Conservation (phyloP, 2,888 invertebrate genomes). For the Coremacera marginata region DNA sequence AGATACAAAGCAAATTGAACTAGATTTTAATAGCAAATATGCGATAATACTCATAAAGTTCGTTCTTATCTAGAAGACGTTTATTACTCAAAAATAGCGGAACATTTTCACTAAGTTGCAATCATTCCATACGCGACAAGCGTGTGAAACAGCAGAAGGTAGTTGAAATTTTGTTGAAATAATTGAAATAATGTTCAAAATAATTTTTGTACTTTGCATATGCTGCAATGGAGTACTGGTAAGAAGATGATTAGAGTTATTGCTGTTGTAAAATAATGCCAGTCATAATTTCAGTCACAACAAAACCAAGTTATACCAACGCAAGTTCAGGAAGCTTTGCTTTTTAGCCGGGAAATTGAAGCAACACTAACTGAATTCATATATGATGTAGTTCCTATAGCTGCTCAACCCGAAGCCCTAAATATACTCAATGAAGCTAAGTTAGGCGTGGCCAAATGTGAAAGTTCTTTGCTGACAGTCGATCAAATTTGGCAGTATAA, state of each 20-base stretch:
- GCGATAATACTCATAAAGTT: too few relatives aligned
- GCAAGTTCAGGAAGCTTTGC: slow-evolving; percentile 40
- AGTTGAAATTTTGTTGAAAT: neutral
- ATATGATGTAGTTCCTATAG: slow-evolving; percentile 37
- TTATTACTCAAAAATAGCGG: too few relatives aligned
- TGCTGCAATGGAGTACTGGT: neutral
- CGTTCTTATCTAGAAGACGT: too few relatives aligned
- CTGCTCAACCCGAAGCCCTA: slow-evolving; percentile 39
- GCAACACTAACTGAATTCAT: slow-evolving; percentile 38
- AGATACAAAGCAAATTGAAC: too few relatives aligned
- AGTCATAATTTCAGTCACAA: neutral
- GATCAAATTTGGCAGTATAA: slow-evolving; percentile 46
- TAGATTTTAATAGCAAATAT: too few relatives aligned
- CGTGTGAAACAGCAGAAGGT: neutral
- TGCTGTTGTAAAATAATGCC: neutral
- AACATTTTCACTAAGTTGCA: too few relatives aligned
- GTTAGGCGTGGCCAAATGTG: slow-evolving; percentile 41
- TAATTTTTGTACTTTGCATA: neutral
- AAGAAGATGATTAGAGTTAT: neutral
- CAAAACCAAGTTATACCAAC: neutral
- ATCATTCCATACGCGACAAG: too few relatives aligned
- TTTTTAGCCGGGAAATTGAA: slow-evolving; percentile 37
- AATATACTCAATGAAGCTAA: slow-evolving; percentile 38
- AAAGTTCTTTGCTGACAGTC: slow-evolving; percentile 23
- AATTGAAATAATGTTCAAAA: neutral